Evolutionary conservation across 2,888 invertebrate genomes (phyloP).

Genomic region (Melipona beecheii): DNA sequence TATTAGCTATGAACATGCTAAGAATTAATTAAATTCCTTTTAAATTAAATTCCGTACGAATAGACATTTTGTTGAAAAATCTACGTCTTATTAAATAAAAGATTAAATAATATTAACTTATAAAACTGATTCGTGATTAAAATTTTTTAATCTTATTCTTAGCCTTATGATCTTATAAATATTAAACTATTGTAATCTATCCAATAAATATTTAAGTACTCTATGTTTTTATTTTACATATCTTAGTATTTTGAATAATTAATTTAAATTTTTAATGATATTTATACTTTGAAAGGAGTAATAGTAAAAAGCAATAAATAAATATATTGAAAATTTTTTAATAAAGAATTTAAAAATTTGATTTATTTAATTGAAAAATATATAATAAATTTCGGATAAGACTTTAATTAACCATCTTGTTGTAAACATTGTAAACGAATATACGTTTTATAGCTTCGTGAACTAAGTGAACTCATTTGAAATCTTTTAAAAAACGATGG

Average conservation of each 20-base stretch:
- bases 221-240: neutral
- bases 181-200: neutral
- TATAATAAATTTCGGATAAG: neutral
- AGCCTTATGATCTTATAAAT: neutral
- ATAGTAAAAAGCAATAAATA: neutral
- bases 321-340: neutral
- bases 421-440: neutral
- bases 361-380: neutral
- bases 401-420: neutral
- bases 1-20: neutral
- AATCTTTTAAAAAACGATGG: constrained; percentile 65
- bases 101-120: neutral
- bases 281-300: neutral
- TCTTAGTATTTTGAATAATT: neutral
- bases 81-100: neutral
- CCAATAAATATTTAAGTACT: too few species aligned
- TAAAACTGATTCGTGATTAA: neutral
- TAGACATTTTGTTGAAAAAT: neutral
- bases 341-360: neutral
- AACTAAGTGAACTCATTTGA: constrained; percentile 22
- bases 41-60: neutral
- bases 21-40: neutral
- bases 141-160: neutral
- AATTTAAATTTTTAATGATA: neutral
- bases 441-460: neutral